Percentiles rank a stretch among this genome's conserved stretches.
Evolutionary conservation across 2,888 invertebrate species (phyloP).

Genomic region (Emmelina monodactyla): DNA sequence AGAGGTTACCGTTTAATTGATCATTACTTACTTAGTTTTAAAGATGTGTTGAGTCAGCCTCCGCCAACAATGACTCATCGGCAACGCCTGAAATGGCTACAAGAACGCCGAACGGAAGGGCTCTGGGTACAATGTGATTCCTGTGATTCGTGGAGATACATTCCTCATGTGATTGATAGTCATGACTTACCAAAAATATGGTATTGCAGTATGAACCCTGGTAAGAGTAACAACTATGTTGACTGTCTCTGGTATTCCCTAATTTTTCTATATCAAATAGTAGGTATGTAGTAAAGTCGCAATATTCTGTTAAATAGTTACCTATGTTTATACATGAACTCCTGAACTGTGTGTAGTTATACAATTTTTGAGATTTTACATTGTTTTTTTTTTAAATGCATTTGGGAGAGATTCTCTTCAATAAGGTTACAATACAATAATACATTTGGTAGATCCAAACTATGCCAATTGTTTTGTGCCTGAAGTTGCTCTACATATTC

Average conservation of each 20-base stretch:
- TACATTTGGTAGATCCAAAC: too few species aligned
- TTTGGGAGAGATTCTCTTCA: background rate
- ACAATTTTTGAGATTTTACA: constrained; percentile 1
- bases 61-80: constrained; percentile 28
- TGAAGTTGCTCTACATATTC: constrained; percentile 45
- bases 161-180: constrained; percentile 62
- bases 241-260: too few species aligned
- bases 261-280: too few species aligned
- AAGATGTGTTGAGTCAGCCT: constrained; percentile 38
- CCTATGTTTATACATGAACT: too few species aligned
- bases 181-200: constrained; percentile 66
- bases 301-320: too few species aligned
- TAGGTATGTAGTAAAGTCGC: too few species aligned
- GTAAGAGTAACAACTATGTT: too few species aligned
- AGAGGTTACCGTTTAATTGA: too few species aligned
- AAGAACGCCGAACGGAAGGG: constrained; percentile 50
- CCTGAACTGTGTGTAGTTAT: too few species aligned
- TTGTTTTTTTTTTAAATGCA: background rate
- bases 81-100: constrained; percentile 50
- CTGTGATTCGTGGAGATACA: constrained; percentile 68
- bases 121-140: constrained; percentile 68
- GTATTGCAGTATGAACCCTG: constrained; percentile 70
- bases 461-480: constrained; percentile 59
- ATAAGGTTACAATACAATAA: too few species aligned
- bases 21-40: too few species aligned